phyloP scores from a whole-genome alignment of 2,797 vertebrate genomes.

The Pseudomugil tenellus region DNA sequence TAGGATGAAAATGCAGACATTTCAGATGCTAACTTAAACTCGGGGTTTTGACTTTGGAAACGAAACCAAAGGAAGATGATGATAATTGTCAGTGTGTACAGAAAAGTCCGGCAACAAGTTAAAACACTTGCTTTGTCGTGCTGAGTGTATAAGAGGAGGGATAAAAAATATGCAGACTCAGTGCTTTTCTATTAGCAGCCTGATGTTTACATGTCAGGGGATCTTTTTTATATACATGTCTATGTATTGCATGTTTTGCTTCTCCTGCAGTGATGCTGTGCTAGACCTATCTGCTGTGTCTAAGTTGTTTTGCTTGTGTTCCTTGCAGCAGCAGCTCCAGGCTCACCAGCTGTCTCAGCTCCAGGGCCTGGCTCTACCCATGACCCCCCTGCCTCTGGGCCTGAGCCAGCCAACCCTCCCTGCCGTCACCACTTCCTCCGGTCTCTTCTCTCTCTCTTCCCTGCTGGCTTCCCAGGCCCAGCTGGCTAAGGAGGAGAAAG shows the following conservation, averaged over 20 bases:
- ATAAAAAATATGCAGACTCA: neutral
- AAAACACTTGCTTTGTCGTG: too few relatives aligned
- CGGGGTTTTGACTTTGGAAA: neutral
- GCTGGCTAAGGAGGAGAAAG: conserved; percentile 97
- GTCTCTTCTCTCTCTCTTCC: conserved; percentile 93
- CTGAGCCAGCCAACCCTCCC: conserved; percentile 91
- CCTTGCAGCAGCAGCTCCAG: conserved; percentile 97
- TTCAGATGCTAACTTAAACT: conserved; percentile 6
- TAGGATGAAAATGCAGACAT: neutral
- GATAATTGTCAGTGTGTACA: too few relatives aligned
- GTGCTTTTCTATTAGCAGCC: neutral
- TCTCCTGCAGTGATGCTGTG: conserved; percentile 36
- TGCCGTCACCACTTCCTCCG: conserved; percentile 90
- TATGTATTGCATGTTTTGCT: conserved; percentile 20
- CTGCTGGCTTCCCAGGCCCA: conserved; percentile 95
- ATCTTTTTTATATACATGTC: conserved; percentile 9
- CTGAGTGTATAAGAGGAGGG: conserved; percentile 4
- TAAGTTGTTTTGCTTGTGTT: conserved; percentile 70
- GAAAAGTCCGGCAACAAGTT: too few relatives aligned
- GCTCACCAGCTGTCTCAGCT: conserved; percentile 99
- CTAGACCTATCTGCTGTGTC: conserved; percentile 35
- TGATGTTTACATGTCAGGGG: neutral
- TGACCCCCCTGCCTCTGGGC: conserved; percentile 93
- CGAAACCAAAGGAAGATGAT: neutral
- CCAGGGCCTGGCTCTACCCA: conserved; percentile 94